Conservation (phyloP, 2,888 invertebrate genomes). For the Nephrocerus scutellatus region DNA sequence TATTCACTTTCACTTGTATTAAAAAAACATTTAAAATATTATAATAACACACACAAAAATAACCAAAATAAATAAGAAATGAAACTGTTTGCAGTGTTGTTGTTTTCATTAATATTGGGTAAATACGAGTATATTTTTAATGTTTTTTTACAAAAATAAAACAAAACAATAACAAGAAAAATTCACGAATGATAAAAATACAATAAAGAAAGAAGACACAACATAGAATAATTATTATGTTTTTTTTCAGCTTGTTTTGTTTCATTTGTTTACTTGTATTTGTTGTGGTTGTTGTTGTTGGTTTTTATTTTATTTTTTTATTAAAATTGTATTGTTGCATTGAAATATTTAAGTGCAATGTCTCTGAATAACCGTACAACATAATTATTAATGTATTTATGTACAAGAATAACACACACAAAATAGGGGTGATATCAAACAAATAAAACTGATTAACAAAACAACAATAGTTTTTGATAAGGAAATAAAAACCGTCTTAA, state of each 20-base stretch:
- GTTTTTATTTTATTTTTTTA: conserved; percentile 2
- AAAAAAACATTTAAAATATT: conserved; percentile 13
- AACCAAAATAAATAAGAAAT: conserved; percentile 8
- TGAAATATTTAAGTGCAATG: background rate
- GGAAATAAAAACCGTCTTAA: too few species aligned
- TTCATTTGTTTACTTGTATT: conserved; percentile 33
- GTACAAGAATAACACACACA: conserved; percentile 24
- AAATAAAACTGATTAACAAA: too few species aligned
- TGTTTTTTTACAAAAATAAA: conserved; percentile 6
- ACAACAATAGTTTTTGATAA: too few species aligned
- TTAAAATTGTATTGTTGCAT: background rate
- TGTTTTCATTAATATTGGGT: conserved; percentile 13
- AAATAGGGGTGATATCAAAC: too few species aligned
- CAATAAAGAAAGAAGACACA: conserved; percentile 1
- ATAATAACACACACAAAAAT: conserved; percentile 10
- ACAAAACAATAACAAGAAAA: conserved; percentile 12
- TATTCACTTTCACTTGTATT: too few species aligned
- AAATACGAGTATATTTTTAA: conserved; percentile 15
- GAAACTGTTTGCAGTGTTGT: conserved; percentile 30
- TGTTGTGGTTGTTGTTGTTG: conserved; percentile 10
- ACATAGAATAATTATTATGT: background rate
- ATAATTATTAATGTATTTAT: too few species aligned
- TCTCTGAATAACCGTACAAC: too few species aligned
- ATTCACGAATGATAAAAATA: conserved; percentile 3
- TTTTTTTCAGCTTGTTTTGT: conserved; percentile 19